These are phyloP conservation scores for Drosophila equinoxialis DNA, from an alignment of 1,140 invertebrate genomes.

Conservation along the genomic window DNA sequence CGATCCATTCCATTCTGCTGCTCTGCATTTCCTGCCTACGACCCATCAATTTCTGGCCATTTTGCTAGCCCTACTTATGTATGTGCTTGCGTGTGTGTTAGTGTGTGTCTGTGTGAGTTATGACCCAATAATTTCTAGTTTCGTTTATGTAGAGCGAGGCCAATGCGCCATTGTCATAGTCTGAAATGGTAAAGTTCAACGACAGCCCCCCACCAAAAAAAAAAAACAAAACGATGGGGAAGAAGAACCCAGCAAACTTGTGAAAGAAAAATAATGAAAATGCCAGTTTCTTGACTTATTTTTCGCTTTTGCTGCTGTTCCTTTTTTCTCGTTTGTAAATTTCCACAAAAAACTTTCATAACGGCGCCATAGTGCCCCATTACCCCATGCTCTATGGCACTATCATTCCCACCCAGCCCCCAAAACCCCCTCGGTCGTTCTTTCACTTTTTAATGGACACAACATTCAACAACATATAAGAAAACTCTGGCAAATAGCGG, in stretches of 20 bases:
- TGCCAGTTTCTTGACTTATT: conserved; percentile 6
- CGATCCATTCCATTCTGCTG: background rate
- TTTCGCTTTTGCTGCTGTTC: background rate
- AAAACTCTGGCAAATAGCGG: conserved; percentile 32
- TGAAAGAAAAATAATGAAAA: background rate
- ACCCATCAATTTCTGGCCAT: conserved; percentile 14
- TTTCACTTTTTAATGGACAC: conserved; percentile 61
- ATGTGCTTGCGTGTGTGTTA: background rate
- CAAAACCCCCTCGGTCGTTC: background rate
- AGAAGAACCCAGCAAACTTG: too few species aligned
- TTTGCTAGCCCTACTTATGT: background rate
- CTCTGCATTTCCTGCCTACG: conserved; percentile 9
- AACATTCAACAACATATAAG: conserved; percentile 23
- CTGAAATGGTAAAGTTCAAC: conserved; percentile 10
- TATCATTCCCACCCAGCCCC: background rate
- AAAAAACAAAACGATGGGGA: background rate
- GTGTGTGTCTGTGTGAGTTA: background rate
- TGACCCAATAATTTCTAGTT: conserved; percentile 11
- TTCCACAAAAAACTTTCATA: conserved; percentile 7
- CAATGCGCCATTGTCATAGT: conserved; percentile 7
- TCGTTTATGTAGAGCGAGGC: conserved; percentile 13
- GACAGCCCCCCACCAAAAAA: conserved; percentile 1
- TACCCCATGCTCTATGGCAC: conserved; percentile 4
- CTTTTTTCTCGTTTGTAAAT: conserved; percentile 8
- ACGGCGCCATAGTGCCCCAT: conserved; percentile 16